Conservation (phyloP, 2,797 vertebrate species). For the Sebastes steindachneri region DNA sequence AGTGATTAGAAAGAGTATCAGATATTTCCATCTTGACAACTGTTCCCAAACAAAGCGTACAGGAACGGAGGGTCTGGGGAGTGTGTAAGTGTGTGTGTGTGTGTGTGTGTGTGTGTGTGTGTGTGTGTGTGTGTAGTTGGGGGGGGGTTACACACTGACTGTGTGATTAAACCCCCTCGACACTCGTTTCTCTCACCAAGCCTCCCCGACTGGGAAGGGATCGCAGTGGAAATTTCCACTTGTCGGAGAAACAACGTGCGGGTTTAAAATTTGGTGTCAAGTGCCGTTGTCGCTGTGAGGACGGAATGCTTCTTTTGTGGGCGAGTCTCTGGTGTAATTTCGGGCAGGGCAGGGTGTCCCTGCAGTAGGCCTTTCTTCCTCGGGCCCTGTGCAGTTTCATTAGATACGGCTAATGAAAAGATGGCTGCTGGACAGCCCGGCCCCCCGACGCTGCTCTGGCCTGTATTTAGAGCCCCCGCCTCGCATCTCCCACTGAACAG, state of each 20-base stretch:
- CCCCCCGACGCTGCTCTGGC: conserved; percentile 74
- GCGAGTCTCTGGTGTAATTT: conserved; percentile 82
- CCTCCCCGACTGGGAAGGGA: conserved; percentile 62
- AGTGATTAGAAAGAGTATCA: conserved; percentile 74
- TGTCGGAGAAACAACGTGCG: conserved; percentile 64
- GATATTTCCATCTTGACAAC: conserved; percentile 81
- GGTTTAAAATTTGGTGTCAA: conserved; percentile 81
- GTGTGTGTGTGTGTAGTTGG: conserved; percentile 15
- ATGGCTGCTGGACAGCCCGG: conserved; percentile 76
- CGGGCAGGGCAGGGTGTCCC: conserved; percentile 82
- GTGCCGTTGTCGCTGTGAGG: conserved; percentile 81
- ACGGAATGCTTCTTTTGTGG: conserved; percentile 85
- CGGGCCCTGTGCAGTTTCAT: conserved; percentile 83
- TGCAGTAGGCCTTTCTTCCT: conserved; percentile 82
- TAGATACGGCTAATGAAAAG: conserved; percentile 88
- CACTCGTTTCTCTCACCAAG: conserved; percentile 58
- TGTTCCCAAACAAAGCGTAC: conserved; percentile 69
- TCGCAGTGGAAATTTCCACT: conserved; percentile 83
- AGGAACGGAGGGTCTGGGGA: conserved; percentile 28
- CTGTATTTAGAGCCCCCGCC: conserved; percentile 81
- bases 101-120: conserved; percentile 14
- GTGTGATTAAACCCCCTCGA: conserved; percentile 63
- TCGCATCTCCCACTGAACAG: conserved; percentile 72
- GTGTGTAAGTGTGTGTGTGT: conserved; percentile 4
- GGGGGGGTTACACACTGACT: conserved; percentile 34